phyloP scores from a whole-genome alignment of 2,797 vertebrate genomes.

The Spea hammondii region DNA sequence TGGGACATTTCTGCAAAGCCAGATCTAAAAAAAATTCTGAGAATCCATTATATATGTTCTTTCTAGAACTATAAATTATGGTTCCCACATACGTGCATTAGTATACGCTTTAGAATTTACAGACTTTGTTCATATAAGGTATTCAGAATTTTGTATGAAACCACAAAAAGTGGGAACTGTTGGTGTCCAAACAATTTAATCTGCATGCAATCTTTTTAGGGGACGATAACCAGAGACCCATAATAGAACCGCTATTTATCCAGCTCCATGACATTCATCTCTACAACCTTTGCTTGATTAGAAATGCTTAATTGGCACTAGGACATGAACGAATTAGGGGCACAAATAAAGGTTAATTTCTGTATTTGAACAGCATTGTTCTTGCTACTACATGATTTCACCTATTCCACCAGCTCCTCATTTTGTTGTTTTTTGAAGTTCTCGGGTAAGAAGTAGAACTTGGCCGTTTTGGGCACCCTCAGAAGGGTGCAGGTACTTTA shows the following conservation, averaged over 20 bases:
- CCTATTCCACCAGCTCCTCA: neutral
- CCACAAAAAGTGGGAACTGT: neutral
- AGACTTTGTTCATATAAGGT: neutral
- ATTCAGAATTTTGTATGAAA: neutral
- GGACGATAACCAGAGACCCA: neutral
- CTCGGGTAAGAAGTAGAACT: no score
- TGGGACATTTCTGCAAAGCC: slow-evolving; percentile 18
- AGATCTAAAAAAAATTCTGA: slow-evolving; percentile 3
- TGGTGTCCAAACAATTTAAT: neutral
- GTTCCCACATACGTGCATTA: neutral
- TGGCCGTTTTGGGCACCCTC: no score
- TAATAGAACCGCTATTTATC: neutral
- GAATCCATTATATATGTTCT: neutral
- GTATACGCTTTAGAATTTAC: neutral
- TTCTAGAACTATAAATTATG: neutral
- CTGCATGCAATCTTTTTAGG: neutral
- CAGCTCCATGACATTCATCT: neutral
- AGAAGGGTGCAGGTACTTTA: no score
- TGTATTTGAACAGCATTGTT: neutral
- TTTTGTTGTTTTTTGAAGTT: no score
- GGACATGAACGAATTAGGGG: neutral
- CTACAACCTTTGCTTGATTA: neutral
- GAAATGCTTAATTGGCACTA: neutral
- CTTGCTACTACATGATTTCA: neutral
- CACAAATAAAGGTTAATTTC: neutral